Evolutionary conservation across 2,797 vertebrate species (phyloP), one percentile per base, ranked within the genome.

Genomic region (Ciconia nigra): DNA sequence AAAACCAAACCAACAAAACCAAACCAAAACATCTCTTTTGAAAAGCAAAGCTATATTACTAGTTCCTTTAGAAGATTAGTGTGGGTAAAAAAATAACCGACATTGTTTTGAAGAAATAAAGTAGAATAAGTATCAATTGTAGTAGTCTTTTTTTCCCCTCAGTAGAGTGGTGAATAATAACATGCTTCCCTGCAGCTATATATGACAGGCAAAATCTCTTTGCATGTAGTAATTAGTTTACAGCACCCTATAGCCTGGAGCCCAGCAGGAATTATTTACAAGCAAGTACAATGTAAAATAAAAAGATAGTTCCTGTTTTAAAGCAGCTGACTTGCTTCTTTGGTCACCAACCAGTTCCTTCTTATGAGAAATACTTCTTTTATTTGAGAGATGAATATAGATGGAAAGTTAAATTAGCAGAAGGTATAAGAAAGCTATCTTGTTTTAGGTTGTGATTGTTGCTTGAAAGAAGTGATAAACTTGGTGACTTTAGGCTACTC

Each of bases 211-310:
- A 95, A 93, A 54, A 78, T 96, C 63, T 95, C 95, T 90, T 65
- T 67, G n/a, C 26, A 22, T 94, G 71, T 67, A n/a, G 76, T 98
- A 98, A 98, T 98, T 98, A 97, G 78, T 97, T 98, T 97, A 95
- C 77, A 80, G 79, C 44, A 96, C 76, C 72, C 80, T 83, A 96
- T 92, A 94, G 93, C 81, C 63, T 41, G 9, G 37, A 94, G 89
- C 87, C 72, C 89, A 95, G 78, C 42, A 94, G 89, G 92, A 44
- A 78, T 92, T 97, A 87, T 93, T 95, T 97, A 47, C 31, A 82
- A 71, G 57, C 87, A 97, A 97, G 95, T 97, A 96, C 49, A 86
- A 69, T 96, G 65, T 94, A 98, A 97, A 95, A 82, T 80, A 93
- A 93, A 90, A 98, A 94, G 52, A 94, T 96, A 95, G 49, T 72